Conservation (phyloP, 1,140 invertebrate genomes). For the Drosophila carrolli region DNA sequence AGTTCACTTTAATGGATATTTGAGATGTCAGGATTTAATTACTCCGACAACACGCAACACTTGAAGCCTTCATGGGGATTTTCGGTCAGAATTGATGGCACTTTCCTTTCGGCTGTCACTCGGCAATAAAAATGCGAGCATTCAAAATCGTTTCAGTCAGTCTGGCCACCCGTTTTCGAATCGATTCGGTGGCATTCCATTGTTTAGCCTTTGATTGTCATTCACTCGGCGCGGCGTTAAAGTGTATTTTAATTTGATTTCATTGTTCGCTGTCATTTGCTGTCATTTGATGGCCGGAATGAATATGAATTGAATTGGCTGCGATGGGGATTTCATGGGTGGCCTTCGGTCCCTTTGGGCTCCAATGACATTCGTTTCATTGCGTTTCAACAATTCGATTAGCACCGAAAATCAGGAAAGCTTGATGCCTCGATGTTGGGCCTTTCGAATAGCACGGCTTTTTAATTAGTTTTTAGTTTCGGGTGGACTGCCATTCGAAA, state of each 20-base stretch:
- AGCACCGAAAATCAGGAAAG: slow-evolving; percentile 25
- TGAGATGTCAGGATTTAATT: slow-evolving; percentile 49
- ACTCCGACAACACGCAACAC: slow-evolving; percentile 62
- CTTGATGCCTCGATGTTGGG: slow-evolving; percentile 12
- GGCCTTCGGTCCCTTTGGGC: slow-evolving; percentile 13
- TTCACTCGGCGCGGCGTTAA: slow-evolving; percentile 65
- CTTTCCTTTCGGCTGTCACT: slow-evolving; percentile 48
- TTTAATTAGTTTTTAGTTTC: slow-evolving; percentile 78
- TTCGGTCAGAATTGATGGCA: slow-evolving; percentile 44
- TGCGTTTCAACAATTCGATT: slow-evolving; percentile 65
- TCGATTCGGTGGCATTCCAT: slow-evolving; percentile 53
- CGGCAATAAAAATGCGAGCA: slow-evolving; percentile 22
- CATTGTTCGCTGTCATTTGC: slow-evolving; percentile 78
- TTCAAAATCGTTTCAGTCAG: slow-evolving; percentile 8
- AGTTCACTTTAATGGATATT: slow-evolving; percentile 59
- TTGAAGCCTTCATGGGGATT: slow-evolving; percentile 45
- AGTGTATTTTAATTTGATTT: slow-evolving; percentile 83
- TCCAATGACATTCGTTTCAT: slow-evolving; percentile 55
- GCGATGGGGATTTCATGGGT: background rate
- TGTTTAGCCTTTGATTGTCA: slow-evolving; percentile 80
- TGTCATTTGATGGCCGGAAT: slow-evolving; percentile 70
- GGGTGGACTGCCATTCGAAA: slow-evolving; percentile 8
- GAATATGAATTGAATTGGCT: slow-evolving; percentile 73
- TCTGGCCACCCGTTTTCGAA: background rate
- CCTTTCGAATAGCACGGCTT: slow-evolving; percentile 60